Base-by-base conservation (phyloP, 2,888 invertebrate genomes). In the Chymomyza amoena region DNA sequence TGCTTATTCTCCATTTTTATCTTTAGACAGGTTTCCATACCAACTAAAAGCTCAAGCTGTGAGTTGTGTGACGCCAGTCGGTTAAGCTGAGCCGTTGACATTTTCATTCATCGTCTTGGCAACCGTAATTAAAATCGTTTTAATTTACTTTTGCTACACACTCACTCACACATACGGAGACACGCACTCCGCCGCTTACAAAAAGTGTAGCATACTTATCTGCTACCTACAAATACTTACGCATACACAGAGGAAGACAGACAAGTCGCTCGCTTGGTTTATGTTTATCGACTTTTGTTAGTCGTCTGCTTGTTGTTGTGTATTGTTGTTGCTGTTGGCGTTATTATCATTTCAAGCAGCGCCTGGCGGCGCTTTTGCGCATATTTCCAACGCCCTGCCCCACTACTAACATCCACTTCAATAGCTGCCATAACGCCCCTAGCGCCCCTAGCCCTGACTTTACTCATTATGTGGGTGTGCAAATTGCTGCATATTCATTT, bases 81-180 rank as follows among this genome's bases (percentile, higher is more conserved):
- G 25, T 66, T 45, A 50, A 68, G 13, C 57, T 64, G 61, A 64
- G 51, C 68, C 77, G 86, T 89, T 89, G 88, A 89, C 89, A 89
- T 89, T 89, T 85, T 78, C 84, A 89, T 89, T 89, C 89, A 85
- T 85, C 87, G 89, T 80, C 88, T 79, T 83, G 85, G 89, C 82
- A 90, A 87, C 90, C 90, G 90, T 89, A 90, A 89, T 89, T 89
- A 89, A 89, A 89, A 89, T 88, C 87, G 85, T 85, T 89, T 89
- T 89, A 90, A 89, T 89, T 90, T 90, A 87, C 87, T 89, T 79
- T 79, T 84, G 67, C 85, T 76, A 69, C 77, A 74, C 82, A 76
- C 72, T 75, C 75, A 72, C 68, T 13, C 60, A 50, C 68, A 56
- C 65, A 57, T 63, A 61, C 56, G 20, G 16, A 25, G 25, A 10